These are phyloP conservation scores for Harpalus rufipes DNA, from an alignment of 2,888 invertebrate species.

Conservation along the genomic window DNA sequence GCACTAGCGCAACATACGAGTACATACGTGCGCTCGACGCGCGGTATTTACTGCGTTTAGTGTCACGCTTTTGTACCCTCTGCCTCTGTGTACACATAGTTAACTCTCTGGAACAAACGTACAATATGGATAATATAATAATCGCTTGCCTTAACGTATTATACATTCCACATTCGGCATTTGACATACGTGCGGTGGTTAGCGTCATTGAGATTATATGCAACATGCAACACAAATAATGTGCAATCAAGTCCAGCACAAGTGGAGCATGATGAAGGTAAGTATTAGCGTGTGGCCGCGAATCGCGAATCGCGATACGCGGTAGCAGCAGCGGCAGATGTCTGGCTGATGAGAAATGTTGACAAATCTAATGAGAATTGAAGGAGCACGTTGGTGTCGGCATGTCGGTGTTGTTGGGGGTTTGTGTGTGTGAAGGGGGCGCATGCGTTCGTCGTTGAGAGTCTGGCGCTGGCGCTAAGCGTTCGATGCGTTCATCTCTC, in stretches of 20 bases:
- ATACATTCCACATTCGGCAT: conserved; percentile 1
- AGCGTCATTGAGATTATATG: conserved; percentile 6
- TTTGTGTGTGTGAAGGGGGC: neutral
- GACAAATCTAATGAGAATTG: conserved; percentile 53
- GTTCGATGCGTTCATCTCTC: conserved; percentile 39
- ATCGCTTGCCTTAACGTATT: conserved; percentile 16
- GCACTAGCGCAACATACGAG: conserved; percentile 7
- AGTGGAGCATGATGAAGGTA: conserved; percentile 36
- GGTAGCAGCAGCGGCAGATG: neutral
- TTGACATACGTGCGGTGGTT: no score
- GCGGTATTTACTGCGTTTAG: neutral
- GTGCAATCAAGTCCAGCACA: conserved; percentile 32
- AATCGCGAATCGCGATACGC: conserved; percentile 21
- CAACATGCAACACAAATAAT: neutral
- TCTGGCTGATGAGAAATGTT: conserved; percentile 49
- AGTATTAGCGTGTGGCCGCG: conserved; percentile 22
- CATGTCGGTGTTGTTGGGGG: neutral
- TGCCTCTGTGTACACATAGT: no score
- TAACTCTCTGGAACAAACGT: neutral
- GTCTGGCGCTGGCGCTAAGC: conserved; percentile 23
- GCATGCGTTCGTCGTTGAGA: conserved; percentile 28
- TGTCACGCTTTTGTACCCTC: no score
- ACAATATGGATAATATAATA: conserved; percentile 7
- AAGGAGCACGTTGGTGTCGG: conserved; percentile 27
- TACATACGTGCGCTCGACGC: neutral